These are phyloP conservation scores for Microcebus ravelobensis DNA, from an alignment of 2,113 vertebrate species.

Conservation along the genomic window DNA sequence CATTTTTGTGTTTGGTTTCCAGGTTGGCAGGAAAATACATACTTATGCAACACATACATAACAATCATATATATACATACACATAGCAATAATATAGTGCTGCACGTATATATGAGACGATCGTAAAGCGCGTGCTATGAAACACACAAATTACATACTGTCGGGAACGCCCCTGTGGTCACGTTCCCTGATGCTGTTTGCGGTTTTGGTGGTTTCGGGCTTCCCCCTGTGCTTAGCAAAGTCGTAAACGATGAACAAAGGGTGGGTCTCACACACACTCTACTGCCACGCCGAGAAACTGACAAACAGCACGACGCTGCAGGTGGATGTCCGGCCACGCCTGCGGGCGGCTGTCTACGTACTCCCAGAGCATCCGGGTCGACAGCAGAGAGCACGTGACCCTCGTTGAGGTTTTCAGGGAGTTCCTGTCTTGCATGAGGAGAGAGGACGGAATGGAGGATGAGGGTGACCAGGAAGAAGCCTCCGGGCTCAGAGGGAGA, in stretches of 20 bases:
- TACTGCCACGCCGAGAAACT: accelerated
- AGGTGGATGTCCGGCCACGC: accelerated
- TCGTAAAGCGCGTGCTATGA: not conserved
- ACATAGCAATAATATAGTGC: no score
- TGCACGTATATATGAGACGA: accelerated
- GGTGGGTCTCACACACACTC: accelerated
- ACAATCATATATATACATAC: not conserved
- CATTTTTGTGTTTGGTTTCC: not conserved
- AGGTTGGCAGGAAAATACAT: accelerated
- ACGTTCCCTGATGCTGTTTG: accelerated
- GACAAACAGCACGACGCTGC: accelerated
- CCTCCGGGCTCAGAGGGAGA: accelerated
- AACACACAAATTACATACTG: accelerated
- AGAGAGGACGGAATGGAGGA: accelerated
- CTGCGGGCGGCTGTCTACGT: accelerated
- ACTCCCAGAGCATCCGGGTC: accelerated
- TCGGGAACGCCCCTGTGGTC: accelerated
- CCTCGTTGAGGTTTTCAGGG: not conserved
- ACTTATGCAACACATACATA: no score
- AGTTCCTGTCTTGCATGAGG: accelerated
- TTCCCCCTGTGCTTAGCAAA: no score
- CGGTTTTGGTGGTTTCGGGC: not conserved
- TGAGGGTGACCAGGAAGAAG: not conserved
- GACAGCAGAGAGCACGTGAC: accelerated
- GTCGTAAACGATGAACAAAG: accelerated